Evolutionary conservation across 2,888 invertebrate species (phyloP).

Genomic region (Nipponacmea schrenckii): DNA sequence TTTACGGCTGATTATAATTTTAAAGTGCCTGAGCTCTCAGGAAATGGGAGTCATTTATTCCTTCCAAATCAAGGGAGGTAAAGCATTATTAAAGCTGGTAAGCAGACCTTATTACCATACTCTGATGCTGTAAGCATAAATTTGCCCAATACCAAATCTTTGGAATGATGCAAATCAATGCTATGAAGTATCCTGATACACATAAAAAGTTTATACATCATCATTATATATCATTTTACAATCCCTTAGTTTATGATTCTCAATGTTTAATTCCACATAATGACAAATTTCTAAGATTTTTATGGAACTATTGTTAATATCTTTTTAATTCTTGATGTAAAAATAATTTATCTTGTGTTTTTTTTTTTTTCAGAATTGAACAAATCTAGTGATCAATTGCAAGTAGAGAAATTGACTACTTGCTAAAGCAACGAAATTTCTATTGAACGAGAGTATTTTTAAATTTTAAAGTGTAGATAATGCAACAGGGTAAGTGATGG

Average conservation of each 20-base stretch:
- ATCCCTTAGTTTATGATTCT: neutral
- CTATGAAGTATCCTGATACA: no score
- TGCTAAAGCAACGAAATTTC: conserved; percentile 3
- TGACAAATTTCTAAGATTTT: neutral
- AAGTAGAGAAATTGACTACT: neutral
- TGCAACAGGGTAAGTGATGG: neutral
- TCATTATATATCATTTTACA: no score
- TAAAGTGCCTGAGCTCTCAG: conserved; percentile 24
- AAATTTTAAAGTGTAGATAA: conserved; percentile 4
- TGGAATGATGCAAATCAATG: no score
- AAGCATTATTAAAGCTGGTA: conserved; percentile 13
- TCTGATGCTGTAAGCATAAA: no score
- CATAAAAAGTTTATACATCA: no score
- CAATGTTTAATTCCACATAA: neutral
- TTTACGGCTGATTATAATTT: conserved; percentile 14
- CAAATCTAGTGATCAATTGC: conserved; percentile 7
- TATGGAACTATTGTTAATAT: no score
- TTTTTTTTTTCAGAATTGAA: neutral
- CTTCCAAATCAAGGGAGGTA: conserved; percentile 16
- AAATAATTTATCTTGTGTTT: neutral
- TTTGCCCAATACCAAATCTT: no score
- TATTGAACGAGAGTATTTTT: conserved; percentile 1
- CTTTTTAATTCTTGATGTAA: neutral
- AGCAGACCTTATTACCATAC: neutral
- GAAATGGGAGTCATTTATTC: conserved; percentile 20